phyloP scores from a whole-genome alignment of 2,113 vertebrate species.

The Indri indri region DNA sequence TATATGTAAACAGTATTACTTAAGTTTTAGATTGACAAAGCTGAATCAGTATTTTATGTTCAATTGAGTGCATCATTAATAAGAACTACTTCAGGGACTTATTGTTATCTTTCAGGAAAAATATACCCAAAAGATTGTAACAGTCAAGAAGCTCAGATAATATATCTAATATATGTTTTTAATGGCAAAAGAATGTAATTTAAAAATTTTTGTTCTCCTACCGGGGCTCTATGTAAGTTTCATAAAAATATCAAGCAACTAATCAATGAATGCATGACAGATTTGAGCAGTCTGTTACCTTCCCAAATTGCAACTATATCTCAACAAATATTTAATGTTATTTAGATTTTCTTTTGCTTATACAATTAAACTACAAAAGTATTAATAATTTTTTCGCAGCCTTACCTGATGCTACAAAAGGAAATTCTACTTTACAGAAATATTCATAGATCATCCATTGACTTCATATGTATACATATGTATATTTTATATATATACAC shows the following conservation, averaged over 20 bases:
- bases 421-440: constrained; percentile 60
- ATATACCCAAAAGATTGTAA: constrained; percentile 39
- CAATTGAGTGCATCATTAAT: constrained; percentile 68
- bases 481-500: too few species aligned
- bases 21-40: constrained; percentile 63
- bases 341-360: constrained; percentile 29
- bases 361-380: constrained; percentile 19
- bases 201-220: constrained; percentile 46
- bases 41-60: constrained; percentile 65
- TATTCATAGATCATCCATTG: constrained; percentile 44
- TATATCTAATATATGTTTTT: constrained; percentile 58
- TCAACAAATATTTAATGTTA: constrained; percentile 72
- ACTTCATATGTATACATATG: not conserved
- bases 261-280: not conserved
- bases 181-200: constrained; percentile 52
- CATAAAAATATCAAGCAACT: constrained; percentile 45
- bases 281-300: constrained; percentile 55
- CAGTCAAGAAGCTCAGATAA: constrained; percentile 49
- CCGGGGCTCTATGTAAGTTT: constrained; percentile 25
- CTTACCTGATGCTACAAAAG: constrained; percentile 34
- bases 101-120: constrained; percentile 57
- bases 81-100: constrained; percentile 60
- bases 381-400: constrained; percentile 63
- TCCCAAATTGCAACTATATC: constrained; percentile 60
- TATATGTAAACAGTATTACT: constrained; percentile 56